Evolutionary conservation across 2,797 vertebrate genomes (phyloP), one percentile per base, ranked within the genome.

Genomic region (Ptychadena robeensis): DNA sequence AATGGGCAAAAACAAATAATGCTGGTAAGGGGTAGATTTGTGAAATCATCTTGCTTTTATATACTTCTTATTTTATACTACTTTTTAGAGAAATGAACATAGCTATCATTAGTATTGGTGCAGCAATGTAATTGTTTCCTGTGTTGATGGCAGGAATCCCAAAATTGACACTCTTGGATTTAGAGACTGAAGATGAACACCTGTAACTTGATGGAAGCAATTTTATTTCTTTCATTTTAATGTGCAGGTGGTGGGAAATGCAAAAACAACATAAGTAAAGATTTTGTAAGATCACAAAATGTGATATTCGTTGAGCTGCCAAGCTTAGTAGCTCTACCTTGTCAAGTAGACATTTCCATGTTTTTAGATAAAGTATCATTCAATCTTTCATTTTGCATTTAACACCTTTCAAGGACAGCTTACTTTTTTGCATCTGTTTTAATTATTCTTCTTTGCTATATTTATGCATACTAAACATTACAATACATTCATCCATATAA

Each of bases 121-220:
- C 11, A 72, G 32, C 6, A 61, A 65, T 32, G 9, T 73, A 38
- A 72, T 73, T 66, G 32, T 28, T 74, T 75, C 40, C 32, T 66
- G 28, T 40, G 37, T 44, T 64, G 66, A 85, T 85, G 83, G 83
- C 83, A 85, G 12, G 78, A 67, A 75, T 85, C 83, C 72, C 83
- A 85, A 85, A 80, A 75, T 40, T 65, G 53, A 28, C 38, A 76
- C 64, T 79, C 70, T 75, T 85, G 66, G 18, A 80, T 57, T 73
- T 72, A 71, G 15, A 70, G 72, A 85, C 34, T 85, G 31, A 85
- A 81, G 48, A 85, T 80, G 78, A 85, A 68, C 83, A 85, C 78
- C 83, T 85, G 83, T 85, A 80, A 67, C 63, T 76, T 80, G 65
- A 85, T 80, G 69, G 83, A 80, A 66, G 83, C 78, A 85, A 76